These are phyloP conservation scores for Brachionus rubens DNA, from an alignment of 1,140 invertebrate genomes.

Conservation along the genomic window DNA sequence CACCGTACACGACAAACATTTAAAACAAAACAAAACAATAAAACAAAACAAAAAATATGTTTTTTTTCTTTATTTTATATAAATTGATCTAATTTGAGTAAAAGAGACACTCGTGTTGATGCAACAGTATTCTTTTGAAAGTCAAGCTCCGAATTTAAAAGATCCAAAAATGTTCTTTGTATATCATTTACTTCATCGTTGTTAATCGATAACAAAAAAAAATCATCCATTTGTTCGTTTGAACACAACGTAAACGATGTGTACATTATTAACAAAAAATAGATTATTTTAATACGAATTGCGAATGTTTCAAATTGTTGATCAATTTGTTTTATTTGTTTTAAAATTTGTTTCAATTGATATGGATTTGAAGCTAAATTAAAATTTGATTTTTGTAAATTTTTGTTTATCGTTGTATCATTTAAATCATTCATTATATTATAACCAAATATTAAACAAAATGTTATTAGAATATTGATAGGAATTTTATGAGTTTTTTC, in stretches of 20 bases:
- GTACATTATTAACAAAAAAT: constrained; percentile 36
- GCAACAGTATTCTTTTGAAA: constrained; percentile 42
- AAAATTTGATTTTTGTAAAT: not conserved
- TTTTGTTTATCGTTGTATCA: not conserved
- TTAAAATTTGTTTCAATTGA: constrained; percentile 37
- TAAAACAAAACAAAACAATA: no score
- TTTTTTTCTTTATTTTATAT: constrained; percentile 3
- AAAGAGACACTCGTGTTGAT: not conserved
- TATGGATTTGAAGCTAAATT: not conserved
- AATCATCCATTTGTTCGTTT: not conserved
- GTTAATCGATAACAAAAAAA: constrained; percentile 9
- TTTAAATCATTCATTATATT: constrained; percentile 2
- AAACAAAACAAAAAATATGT: constrained; percentile 6
- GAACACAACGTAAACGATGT: constrained; percentile 41
- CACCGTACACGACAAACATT: not conserved
- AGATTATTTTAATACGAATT: constrained; percentile 41
- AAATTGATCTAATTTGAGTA: constrained; percentile 41
- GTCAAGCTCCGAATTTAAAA: constrained; percentile 37
- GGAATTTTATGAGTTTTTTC: not conserved
- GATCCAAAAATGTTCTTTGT: constrained; percentile 27
- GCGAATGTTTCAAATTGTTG: constrained; percentile 43
- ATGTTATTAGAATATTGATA: constrained; percentile 18
- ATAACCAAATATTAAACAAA: constrained; percentile 44
- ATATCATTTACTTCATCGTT: constrained; percentile 27
- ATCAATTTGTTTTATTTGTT: constrained; percentile 25